phyloP scores from a whole-genome alignment of 2,797 vertebrate genomes.

The Scleropages formosus region DNA sequence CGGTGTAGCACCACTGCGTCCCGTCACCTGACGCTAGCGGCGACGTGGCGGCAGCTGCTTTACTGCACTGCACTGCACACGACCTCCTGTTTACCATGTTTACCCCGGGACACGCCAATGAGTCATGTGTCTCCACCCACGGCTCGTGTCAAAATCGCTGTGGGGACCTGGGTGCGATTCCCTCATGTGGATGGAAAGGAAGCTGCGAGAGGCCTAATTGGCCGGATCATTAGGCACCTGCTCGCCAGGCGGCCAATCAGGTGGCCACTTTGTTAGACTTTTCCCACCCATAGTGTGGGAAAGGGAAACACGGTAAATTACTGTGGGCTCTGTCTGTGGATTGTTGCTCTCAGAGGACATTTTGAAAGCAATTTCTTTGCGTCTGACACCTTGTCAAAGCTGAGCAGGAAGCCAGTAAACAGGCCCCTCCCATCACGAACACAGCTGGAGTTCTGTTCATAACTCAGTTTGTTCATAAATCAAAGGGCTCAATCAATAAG shows the following conservation, averaged over 20 bases:
- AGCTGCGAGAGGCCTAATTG: background rate
- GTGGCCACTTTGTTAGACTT: conserved; percentile 1
- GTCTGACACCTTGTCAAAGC: background rate
- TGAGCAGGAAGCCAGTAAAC: no score
- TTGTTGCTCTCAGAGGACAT: background rate
- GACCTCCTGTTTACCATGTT: no score
- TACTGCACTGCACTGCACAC: no score
- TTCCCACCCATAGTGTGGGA: conserved; percentile 17
- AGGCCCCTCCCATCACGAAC: no score
- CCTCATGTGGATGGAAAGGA: background rate
- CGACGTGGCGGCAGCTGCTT: no score
- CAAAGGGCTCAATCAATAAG: no score
- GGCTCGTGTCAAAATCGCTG: conserved; percentile 28
- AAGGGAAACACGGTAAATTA: no score
- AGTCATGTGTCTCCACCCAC: conserved; percentile 28
- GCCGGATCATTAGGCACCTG: background rate
- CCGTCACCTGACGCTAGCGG: no score
- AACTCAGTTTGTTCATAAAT: no score
- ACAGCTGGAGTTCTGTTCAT: background rate
- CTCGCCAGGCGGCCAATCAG: conserved; percentile 10
- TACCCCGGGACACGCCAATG: background rate
- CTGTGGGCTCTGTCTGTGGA: no score
- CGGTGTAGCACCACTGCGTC: no score
- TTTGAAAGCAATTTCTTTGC: background rate
- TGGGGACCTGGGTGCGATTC: background rate